A percentile compares a stretch with the other conserved stretches of the same genome.
These are phyloP conservation scores for Callosobruchus maculatus DNA, from an alignment of 2,888 invertebrate genomes.

Conservation along the genomic window DNA sequence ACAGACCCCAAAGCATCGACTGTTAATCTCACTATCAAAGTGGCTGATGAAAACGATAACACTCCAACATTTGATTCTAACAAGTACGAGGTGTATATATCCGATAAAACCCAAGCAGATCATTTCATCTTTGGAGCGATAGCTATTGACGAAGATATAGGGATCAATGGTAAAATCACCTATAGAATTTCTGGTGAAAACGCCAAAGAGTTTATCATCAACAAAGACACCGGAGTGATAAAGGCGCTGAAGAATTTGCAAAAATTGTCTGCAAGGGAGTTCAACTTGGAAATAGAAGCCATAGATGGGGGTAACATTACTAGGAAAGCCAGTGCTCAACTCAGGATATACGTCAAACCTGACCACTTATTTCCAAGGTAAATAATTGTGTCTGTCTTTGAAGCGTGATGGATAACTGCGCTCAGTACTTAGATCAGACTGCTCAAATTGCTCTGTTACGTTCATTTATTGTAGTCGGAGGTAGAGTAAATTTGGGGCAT, in stretches of 20 bases:
- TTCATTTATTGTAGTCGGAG: too few species aligned
- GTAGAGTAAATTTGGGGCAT: too few species aligned
- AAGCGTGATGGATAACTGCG: too few species aligned
- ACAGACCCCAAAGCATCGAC: constrained; percentile 81
- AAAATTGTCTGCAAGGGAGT: constrained; percentile 57
- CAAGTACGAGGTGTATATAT: constrained; percentile 75
- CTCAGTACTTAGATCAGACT: too few species aligned
- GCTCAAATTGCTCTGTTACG: too few species aligned
- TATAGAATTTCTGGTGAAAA: constrained; percentile 79
- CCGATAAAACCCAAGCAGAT: constrained; percentile 74
- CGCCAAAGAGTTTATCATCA: constrained; percentile 72
- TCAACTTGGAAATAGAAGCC: constrained; percentile 73
- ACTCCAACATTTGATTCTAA: constrained; percentile 72
- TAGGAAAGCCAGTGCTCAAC: constrained; percentile 68
- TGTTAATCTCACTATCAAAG: constrained; percentile 75
- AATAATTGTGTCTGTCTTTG: too few species aligned
- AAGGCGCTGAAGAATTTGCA: constrained; percentile 71
- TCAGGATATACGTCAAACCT: constrained; percentile 74
- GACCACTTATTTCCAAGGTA: constrained; percentile 70
- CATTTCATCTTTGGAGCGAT: constrained; percentile 89
- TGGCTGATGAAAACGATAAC: constrained; percentile 84
- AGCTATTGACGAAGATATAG: constrained; percentile 80
- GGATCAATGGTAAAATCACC: constrained; percentile 73
- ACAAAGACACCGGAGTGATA: constrained; percentile 81
- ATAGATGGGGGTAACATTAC: constrained; percentile 73